phyloP scores from a whole-genome alignment of 2,888 invertebrate genomes.

The Conomelus anceps region DNA sequence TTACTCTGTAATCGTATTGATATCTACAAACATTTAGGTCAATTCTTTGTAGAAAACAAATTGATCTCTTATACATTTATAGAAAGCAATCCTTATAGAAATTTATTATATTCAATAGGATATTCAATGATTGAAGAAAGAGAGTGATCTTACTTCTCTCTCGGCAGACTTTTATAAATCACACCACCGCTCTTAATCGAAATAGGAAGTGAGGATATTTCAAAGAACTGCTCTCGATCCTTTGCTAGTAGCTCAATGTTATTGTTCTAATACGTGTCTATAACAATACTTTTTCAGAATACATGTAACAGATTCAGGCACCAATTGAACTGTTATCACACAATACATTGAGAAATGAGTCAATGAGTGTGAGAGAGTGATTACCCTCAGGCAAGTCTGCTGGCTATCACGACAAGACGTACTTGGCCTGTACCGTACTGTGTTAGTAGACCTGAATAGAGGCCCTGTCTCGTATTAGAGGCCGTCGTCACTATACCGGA shows the following conservation, averaged over 20 bases:
- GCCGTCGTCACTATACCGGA: neutral
- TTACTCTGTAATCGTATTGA: too few relatives aligned
- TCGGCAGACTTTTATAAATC: too few relatives aligned
- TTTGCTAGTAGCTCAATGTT: neutral
- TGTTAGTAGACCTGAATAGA: neutral
- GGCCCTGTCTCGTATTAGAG: neutral
- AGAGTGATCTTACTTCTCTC: too few relatives aligned
- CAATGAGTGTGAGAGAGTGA: neutral
- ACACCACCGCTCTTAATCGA: too few relatives aligned
- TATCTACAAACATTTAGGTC: too few relatives aligned
- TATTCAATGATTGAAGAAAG: too few relatives aligned
- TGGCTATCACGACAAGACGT: neutral
- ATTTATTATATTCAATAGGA: too few relatives aligned
- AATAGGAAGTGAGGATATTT: neutral
- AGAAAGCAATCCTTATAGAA: too few relatives aligned
- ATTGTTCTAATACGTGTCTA: neutral
- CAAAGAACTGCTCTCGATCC: neutral
- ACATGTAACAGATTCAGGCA: neutral
- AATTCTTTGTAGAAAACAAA: too few relatives aligned
- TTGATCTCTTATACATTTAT: too few relatives aligned
- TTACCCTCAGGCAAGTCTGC: neutral
- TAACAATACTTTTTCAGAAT: neutral
- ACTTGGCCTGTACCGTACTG: neutral
- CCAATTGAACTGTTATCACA: neutral
- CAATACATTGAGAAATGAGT: neutral